These are phyloP conservation scores for Poeciliopsis retropinna DNA, from an alignment of 2,113 vertebrate genomes.

Conservation along the genomic window DNA sequence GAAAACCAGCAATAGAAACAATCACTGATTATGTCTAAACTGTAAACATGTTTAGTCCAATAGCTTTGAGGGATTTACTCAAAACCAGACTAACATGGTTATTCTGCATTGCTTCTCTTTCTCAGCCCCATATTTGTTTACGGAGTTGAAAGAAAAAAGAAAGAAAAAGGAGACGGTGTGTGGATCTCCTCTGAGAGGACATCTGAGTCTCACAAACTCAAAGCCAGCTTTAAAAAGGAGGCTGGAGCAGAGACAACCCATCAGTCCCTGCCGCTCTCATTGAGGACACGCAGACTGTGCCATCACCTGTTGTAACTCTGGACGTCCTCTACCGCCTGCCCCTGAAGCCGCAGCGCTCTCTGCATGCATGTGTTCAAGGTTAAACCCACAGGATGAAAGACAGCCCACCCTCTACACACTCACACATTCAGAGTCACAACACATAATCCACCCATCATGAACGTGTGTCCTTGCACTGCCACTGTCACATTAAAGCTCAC, in stretches of 20 bases:
- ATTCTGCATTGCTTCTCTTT: neutral
- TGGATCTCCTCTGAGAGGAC: neutral
- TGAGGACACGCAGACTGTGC: neutral
- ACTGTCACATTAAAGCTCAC: conserved; percentile 24
- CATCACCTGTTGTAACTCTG: conserved; percentile 37
- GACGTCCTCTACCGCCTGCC: conserved; percentile 47
- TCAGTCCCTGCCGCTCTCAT: neutral
- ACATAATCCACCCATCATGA: neutral
- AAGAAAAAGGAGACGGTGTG: neutral
- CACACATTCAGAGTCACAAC: neutral
- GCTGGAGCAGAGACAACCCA: neutral
- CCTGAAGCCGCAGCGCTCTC: conserved; percentile 7
- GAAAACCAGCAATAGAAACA: too few relatives aligned
- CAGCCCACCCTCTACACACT: neutral
- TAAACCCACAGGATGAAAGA: conserved; percentile 32
- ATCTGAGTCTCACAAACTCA: neutral
- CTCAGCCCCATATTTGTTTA: neutral
- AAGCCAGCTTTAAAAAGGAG: neutral
- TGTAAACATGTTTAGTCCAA: too few relatives aligned
- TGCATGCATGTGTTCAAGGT: conserved; percentile 48
- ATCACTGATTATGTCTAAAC: too few relatives aligned
- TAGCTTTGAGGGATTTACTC: neutral
- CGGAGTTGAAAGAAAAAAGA: neutral
- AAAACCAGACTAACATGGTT: neutral
- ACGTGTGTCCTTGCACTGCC: conserved; percentile 30